These are phyloP conservation scores for Hippocampus zosterae DNA, from an alignment of 2,113 vertebrate species.

Conservation along the genomic window DNA sequence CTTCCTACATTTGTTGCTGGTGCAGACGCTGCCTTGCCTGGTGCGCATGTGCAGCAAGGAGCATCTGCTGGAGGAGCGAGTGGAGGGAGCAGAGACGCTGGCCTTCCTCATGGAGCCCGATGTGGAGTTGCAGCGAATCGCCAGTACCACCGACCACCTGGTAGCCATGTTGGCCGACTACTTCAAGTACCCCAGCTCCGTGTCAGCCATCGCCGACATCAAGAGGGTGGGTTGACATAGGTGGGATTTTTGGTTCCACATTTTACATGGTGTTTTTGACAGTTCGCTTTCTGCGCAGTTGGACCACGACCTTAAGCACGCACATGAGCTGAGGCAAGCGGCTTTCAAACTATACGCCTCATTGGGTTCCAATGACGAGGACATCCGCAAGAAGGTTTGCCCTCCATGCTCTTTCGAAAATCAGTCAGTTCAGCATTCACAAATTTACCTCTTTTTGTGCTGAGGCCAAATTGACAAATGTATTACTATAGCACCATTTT, in stretches of 20 bases:
- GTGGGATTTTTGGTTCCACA: neutral
- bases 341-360: constrained; percentile 99
- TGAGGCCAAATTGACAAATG: neutral
- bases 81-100: constrained; percentile 94
- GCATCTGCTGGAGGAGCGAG: constrained; percentile 89
- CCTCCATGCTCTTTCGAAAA: constrained; percentile 25
- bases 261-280: neutral
- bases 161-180: constrained; percentile 97
- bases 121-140: constrained; percentile 93
- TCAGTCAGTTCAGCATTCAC: neutral
- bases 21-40: constrained; percentile 90
- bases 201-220: constrained; percentile 97
- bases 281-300: constrained; percentile 68
- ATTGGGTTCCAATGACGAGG: constrained; percentile 95
- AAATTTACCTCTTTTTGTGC: neutral
- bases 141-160: constrained; percentile 95
- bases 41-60: constrained; percentile 99
- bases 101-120: constrained; percentile 97
- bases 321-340: constrained; percentile 94
- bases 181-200: constrained; percentile 98
- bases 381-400: constrained; percentile 96
- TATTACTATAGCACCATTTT: neutral
- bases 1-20: neutral
- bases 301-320: constrained; percentile 97
- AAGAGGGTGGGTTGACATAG: constrained; percentile 82